These are phyloP conservation scores for Sporophila hypoxantha DNA, from an alignment of 2,113 vertebrate species.

Conservation along the genomic window DNA sequence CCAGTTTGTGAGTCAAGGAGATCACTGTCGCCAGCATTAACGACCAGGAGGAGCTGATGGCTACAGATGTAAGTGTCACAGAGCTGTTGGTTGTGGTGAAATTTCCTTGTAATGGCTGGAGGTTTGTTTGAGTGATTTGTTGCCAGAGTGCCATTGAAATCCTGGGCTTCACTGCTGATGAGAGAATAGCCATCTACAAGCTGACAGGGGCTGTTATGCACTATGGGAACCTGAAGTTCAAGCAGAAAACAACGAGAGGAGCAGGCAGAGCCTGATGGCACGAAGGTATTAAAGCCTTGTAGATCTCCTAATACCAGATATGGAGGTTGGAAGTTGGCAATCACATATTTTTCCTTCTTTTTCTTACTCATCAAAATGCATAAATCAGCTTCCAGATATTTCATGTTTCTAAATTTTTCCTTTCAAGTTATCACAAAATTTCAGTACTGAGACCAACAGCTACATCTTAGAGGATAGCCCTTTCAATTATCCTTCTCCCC, in stretches of 20 bases:
- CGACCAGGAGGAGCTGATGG: conserved; percentile 12
- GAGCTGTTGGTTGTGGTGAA: background rate
- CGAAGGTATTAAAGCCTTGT: conserved; percentile 21
- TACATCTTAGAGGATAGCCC: too few species aligned
- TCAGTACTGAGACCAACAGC: too few species aligned
- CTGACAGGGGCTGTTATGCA: conserved; percentile 58
- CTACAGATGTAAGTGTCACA: conserved; percentile 66
- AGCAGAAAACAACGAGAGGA: conserved; percentile 43
- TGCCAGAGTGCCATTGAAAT: conserved; percentile 58
- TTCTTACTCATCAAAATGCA: too few species aligned
- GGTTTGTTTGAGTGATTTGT: too few species aligned
- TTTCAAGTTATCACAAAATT: too few species aligned
- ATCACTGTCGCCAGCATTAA: conserved; percentile 25
- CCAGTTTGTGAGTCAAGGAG: conserved; percentile 20
- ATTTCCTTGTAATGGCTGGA: too few species aligned
- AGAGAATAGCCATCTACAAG: conserved; percentile 51
- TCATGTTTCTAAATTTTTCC: too few species aligned
- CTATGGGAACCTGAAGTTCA: conserved; percentile 46
- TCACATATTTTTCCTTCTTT: too few species aligned
- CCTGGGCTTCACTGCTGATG: conserved; percentile 36
- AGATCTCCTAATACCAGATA: too few species aligned
- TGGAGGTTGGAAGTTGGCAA: too few species aligned
- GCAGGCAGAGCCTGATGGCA: conserved; percentile 51
- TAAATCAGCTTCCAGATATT: too few species aligned
- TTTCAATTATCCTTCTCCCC: background rate